Base-by-base conservation (phyloP, 2,797 vertebrate species). In the Linurgus olivaceus region DNA sequence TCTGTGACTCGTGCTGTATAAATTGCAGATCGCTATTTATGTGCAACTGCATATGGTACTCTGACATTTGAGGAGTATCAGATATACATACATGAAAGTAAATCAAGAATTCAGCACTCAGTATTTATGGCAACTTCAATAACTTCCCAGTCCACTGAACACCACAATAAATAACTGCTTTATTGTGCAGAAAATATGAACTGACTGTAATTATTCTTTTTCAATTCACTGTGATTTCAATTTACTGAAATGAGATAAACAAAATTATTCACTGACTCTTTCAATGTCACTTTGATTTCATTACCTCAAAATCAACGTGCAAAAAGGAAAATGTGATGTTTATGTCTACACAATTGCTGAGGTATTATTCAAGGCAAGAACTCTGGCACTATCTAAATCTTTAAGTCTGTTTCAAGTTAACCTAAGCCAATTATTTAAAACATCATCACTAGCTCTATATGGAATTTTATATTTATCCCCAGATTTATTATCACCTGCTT, bases 51-150 rank as follows among this genome's bases (percentile, higher is more conserved):
- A 91, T 88, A 84, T 68, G 81, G 81, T 28, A 40, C 54, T 65
- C 72, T 72, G 87, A 83, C 72, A 94, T 93, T 77, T 77, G 78
- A 93, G 65, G 54, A 93, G 42, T 68, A 72, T 96, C 86, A 91
- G 78, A 87, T 89, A 61, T 44, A 80, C 57, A 29, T 17, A 50
- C 23, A 37, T 29, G 52, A 72, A 87, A 94, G 92, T 88, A 95
- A 94, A 92, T 80, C 52, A 95, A 89, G 57, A 93, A 93, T 89
- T 92, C 90, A 78, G 66, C 62, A 73, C 70, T 47, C 83, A 47
- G 33, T 71, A 80, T 87, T 91, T 92, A 92, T 67, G 78, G 63
- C 21, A 85, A 59, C 48, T 92, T 86, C 88, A 94, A 21, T 74
- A 93, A 92, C 59, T 92, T 92, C 71, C 72, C 80, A 50, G 45